These are phyloP conservation scores for Ailurus styani DNA, from an alignment of 2,113 vertebrate genomes.

Conservation along the genomic window DNA sequence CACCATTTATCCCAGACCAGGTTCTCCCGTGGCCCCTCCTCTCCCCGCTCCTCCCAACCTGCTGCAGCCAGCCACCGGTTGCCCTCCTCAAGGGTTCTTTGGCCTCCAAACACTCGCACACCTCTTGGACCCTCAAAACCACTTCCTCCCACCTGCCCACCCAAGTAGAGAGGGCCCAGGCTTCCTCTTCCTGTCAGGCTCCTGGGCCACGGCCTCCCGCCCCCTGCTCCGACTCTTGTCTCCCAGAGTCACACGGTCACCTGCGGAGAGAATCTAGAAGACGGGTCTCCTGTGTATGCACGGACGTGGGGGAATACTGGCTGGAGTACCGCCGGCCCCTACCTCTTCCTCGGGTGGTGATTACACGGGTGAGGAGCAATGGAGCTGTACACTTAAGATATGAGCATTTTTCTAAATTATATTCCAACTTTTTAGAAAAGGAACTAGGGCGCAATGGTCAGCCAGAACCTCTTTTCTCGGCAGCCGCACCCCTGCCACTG, in stretches of 20 bases:
- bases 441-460: background rate
- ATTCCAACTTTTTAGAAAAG: background rate
- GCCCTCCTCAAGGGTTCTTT: background rate
- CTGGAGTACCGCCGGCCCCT: too few species aligned
- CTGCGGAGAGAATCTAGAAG: background rate
- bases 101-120: background rate
- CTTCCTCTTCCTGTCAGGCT: background rate
- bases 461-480: background rate
- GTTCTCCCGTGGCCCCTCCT: background rate
- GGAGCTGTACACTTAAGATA: background rate
- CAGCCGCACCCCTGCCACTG: background rate
- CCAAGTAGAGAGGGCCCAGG: background rate
- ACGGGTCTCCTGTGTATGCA: rapidly evolving
- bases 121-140: background rate
- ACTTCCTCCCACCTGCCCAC: background rate
- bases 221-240: background rate
- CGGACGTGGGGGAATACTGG: background rate
- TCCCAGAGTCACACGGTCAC: background rate
- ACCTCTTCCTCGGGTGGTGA: background rate
- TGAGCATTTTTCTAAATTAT: background rate
- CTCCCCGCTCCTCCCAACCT: background rate
- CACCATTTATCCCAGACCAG: background rate
- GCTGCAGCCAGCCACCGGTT: too few species aligned
- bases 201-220: background rate
- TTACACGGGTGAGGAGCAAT: background rate